Conservation (phyloP, 2,888 invertebrate species). For the Odontothrips loti region DNA sequence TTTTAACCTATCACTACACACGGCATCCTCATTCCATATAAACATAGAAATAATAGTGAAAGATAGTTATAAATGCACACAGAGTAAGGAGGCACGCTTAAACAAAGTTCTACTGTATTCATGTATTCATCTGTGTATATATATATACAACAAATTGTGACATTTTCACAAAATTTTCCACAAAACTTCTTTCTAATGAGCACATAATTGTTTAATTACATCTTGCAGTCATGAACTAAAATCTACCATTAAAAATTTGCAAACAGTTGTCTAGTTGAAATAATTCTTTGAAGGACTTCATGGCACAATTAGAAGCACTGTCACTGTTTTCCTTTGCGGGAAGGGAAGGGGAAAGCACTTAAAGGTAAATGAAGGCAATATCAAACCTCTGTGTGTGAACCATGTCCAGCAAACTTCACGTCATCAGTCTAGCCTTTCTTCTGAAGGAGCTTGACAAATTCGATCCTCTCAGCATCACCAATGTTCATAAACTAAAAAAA, state of each 20-base stretch:
- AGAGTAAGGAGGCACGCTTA: slow-evolving; percentile 24
- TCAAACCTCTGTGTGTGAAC: neutral
- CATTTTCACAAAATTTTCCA: slow-evolving; percentile 18
- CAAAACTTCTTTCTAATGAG: slow-evolving; percentile 4
- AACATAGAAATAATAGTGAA: slow-evolving; percentile 21
- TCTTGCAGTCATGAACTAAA: neutral
- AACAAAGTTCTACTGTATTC: slow-evolving; percentile 22
- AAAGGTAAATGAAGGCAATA: neutral
- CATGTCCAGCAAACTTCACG: neutral
- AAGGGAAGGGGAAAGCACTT: neutral
- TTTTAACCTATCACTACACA: slow-evolving; percentile 18
- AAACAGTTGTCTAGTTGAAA: neutral
- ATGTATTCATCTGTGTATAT: slow-evolving; percentile 11
- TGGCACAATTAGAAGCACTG: slow-evolving; percentile 19
- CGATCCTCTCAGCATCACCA: neutral
- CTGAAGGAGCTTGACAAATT: slow-evolving; percentile 16
- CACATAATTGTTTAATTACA: slow-evolving; percentile 4
- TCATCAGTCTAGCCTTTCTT: neutral
- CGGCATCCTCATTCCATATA: slow-evolving; percentile 12
- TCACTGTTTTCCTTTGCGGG: neutral
- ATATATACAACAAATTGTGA: slow-evolving; percentile 14
- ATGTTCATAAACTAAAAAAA: neutral
- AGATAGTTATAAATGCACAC: slow-evolving; percentile 21
- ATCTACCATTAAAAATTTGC: neutral
- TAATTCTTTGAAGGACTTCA: slow-evolving; percentile 15